Base-by-base conservation (phyloP, 2,113 vertebrate genomes). In the Microcebus griseorufus region DNA sequence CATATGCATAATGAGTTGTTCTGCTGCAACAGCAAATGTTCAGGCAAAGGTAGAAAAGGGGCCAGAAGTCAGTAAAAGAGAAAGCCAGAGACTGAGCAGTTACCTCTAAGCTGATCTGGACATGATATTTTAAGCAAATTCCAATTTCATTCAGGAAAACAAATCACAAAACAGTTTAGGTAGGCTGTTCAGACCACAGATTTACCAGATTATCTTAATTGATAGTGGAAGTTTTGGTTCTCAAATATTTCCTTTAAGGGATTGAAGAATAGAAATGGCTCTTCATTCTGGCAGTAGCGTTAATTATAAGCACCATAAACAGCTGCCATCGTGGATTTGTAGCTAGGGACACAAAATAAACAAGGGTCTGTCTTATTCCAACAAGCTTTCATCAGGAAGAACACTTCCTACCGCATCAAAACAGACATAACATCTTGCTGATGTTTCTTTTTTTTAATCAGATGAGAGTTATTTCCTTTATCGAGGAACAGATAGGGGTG, bases 21-120 rank as follows among this genome's bases (percentile, higher is more conserved):
- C 62, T 96, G 62, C 60, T 78, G 2, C 87, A 88, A 95, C 51
- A 85, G 92, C 79, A 70, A 95, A 53, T 51, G 64, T 83, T 82
- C 51, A 12, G 53, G 83, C 45, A 60, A 32, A 94, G 27, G 22
- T 91, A 58, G 93, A 27, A 48, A 93, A 75, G 86, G 8, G 37
- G 29, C 62, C 91, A 86, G 39, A 82, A 96, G 85, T 88, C 86
- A 79, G 48, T 18, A 29, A 87, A 94, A 37, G 34, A 82, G 65
- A 86, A 78, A 88, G n/a, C 29, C 65, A 78, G 53, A 89, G 16
- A n/a, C 29, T 22, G 76, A 95, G 53, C 37, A n/a, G 29, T 83
- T 65, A 13, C 18, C 45, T 87, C 25, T 34, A 9, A 55, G 4
- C 45, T 84, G 73, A 91, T 45, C 62, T 25, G 3, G 5, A n/a